Percentiles rank a stretch among this genome's conserved stretches.
Evolutionary conservation across 2,113 vertebrate genomes (phyloP).

Genomic region (Eonycteris spelaea): DNA sequence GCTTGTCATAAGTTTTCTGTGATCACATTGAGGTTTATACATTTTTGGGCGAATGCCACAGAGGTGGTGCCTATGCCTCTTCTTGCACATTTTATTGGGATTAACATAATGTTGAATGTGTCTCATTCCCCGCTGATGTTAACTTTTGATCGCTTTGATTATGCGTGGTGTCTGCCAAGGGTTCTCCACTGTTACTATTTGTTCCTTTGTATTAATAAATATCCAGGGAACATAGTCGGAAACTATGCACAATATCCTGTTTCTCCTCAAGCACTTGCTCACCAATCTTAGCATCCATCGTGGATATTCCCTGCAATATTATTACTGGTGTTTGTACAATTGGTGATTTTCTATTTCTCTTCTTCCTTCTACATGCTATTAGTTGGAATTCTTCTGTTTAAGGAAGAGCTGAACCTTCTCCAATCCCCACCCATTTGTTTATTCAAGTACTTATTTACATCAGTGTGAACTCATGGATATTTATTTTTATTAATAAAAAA

Average conservation of each 20-base stretch:
- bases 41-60: not conserved
- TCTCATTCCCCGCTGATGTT: not conserved
- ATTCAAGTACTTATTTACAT: not conserved
- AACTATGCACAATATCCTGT: not conserved
- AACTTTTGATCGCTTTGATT: too few species aligned
- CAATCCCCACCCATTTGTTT: not conserved
- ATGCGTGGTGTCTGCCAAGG: not conserved
- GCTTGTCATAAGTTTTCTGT: not conserved
- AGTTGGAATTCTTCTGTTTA: not conserved
- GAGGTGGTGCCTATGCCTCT: not conserved
- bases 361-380: not conserved
- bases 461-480: not conserved
- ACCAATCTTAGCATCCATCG: not conserved
- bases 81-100: fast-evolving
- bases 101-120: too few species aligned
- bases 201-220: not conserved
- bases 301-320: not conserved
- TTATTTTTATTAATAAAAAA: not conserved
- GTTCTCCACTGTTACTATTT: not conserved
- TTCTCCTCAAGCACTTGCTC: not conserved
- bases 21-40: not conserved
- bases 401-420: not conserved
- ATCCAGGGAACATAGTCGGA: not conserved
- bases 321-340: not conserved
- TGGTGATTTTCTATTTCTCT: not conserved